Conservation (phyloP, 1,140 invertebrate genomes). For the Drosophila paulistorum region DNA sequence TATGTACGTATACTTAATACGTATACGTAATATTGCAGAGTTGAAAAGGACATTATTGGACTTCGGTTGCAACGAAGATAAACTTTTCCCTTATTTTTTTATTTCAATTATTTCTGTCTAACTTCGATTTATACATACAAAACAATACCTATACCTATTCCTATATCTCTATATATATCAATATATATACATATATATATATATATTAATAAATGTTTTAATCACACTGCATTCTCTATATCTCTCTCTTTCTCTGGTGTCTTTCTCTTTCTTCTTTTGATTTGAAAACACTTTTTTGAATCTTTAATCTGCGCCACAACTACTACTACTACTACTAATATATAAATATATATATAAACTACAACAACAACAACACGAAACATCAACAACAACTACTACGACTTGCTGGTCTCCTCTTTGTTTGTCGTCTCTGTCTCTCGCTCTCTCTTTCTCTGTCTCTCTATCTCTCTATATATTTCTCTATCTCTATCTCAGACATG, state of each 20-base stretch:
- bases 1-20: background rate
- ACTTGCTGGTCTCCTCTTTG: slow-evolving; percentile 59
- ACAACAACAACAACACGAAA: slow-evolving; percentile 67
- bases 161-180: slow-evolving; percentile 42
- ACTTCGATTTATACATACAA: slow-evolving; percentile 45
- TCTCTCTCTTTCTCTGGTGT: slow-evolving; percentile 74
- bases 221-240: slow-evolving; percentile 79
- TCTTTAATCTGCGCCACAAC: slow-evolving; percentile 74
- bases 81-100: slow-evolving; percentile 24
- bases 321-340: slow-evolving; percentile 33
- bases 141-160: slow-evolving; percentile 16
- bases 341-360: slow-evolving; percentile 44
- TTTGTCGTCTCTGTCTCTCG: background rate
- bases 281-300: slow-evolving; percentile 71
- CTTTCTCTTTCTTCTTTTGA: slow-evolving; percentile 71
- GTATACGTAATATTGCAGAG: background rate
- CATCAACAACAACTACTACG: slow-evolving; percentile 58
- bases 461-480: slow-evolving; percentile 27
- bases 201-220: slow-evolving; percentile 72
- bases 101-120: slow-evolving; percentile 23
- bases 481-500: slow-evolving; percentile 59
- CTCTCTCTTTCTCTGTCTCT: background rate
- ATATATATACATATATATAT: background rate
- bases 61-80: slow-evolving; percentile 48
- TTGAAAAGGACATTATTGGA: slow-evolving; percentile 60